A percentile compares a stretch with the other conserved stretches of the same genome.
Evolutionary conservation across 1,140 invertebrate genomes (phyloP).

Genomic region (Plectrocnemia conspersa): DNA sequence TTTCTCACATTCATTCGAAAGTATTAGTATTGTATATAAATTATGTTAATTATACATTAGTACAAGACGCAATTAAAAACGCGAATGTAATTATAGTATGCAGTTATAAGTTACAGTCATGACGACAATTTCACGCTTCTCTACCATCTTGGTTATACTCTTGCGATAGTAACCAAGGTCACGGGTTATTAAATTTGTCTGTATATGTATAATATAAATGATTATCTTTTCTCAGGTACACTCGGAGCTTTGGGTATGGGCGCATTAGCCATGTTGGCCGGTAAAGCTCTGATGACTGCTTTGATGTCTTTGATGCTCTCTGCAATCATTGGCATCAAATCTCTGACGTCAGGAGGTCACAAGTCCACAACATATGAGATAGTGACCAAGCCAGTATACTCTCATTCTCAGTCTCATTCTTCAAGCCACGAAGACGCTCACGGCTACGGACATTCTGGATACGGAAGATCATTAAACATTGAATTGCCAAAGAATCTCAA

Average conservation of each 20-base stretch:
- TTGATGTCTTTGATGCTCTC: constrained; percentile 73
- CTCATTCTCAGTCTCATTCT: constrained; percentile 66
- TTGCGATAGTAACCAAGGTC: too few species aligned
- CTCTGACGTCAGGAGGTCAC: constrained; percentile 59
- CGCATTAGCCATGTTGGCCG: constrained; percentile 69
- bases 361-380: constrained; percentile 80
- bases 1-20: too few species aligned
- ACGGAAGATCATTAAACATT: constrained; percentile 49
- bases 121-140: too few species aligned
- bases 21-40: too few species aligned
- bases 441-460: constrained; percentile 58
- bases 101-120: too few species aligned
- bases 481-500: constrained; percentile 26
- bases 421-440: constrained; percentile 62
- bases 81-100: background rate
- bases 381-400: constrained; percentile 73
- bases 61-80: background rate
- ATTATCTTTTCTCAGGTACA: constrained; percentile 51
- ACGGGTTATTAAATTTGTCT: too few species aligned
- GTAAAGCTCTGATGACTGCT: constrained; percentile 80
- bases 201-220: too few species aligned
- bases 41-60: too few species aligned
- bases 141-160: too few species aligned
- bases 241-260: constrained; percentile 69
- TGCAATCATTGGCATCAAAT: constrained; percentile 70